phyloP scores from a whole-genome alignment of 2,797 vertebrate genomes.

The Coranthus polyacanthus region DNA sequence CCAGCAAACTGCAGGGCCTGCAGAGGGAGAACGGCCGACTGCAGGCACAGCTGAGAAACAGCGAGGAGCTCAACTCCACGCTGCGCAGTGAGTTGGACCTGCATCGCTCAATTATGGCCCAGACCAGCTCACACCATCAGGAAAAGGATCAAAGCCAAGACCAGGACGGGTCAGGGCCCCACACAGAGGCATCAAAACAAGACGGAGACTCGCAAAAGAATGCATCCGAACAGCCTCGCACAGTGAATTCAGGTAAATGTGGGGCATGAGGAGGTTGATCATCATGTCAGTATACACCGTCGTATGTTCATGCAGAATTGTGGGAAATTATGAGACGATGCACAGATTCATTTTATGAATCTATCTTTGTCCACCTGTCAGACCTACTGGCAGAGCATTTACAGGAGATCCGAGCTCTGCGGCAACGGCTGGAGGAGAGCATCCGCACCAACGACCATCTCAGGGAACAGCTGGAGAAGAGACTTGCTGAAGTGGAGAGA shows the following conservation, averaged over 20 bases:
- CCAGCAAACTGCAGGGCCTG: constrained; percentile 66
- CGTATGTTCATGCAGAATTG: not conserved
- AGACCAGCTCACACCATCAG: constrained; percentile 55
- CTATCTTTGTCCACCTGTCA: constrained; percentile 58
- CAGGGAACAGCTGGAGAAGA: constrained; percentile 91
- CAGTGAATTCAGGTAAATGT: constrained; percentile 73
- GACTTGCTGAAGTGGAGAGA: constrained; percentile 85
- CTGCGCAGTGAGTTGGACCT: constrained; percentile 85
- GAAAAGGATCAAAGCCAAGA: constrained; percentile 14
- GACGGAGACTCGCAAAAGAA: constrained; percentile 37
- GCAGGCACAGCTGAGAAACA: constrained; percentile 82
- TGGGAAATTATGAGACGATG: no score
- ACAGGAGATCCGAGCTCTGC: constrained; percentile 92
- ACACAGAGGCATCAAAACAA: not conserved
- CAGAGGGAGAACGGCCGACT: constrained; percentile 81
- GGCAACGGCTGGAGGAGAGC: constrained; percentile 92
- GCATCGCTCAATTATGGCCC: constrained; percentile 81
- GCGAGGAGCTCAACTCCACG: constrained; percentile 80
- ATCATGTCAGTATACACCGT: not conserved
- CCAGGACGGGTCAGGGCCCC: constrained; percentile 33
- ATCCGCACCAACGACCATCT: constrained; percentile 94
- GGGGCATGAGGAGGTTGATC: not conserved
- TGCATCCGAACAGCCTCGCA: constrained; percentile 7
- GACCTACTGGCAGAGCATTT: constrained; percentile 93
- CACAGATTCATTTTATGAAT: not conserved